Conservation (phyloP, 2,888 invertebrate species). For the Scrobipalpa atriplicella region DNA sequence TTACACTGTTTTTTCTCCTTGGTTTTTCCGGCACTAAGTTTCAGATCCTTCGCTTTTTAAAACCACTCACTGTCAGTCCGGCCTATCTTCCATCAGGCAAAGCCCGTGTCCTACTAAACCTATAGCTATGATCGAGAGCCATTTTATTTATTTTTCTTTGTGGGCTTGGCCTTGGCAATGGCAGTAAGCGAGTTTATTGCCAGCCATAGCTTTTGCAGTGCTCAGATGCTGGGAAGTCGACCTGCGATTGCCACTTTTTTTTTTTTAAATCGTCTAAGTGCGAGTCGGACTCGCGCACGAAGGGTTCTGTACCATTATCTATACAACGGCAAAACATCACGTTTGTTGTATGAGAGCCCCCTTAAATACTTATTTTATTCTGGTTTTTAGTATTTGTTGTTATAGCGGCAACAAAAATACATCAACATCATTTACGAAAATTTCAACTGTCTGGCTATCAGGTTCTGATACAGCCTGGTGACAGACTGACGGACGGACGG, state of each 20-base stretch:
- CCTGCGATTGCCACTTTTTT: neutral
- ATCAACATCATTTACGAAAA: no score
- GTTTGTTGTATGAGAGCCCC: no score
- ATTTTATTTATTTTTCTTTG: conserved; percentile 23
- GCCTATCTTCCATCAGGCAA: neutral
- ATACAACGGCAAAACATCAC: no score
- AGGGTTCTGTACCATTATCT: no score
- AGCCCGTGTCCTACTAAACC: conserved; percentile 23
- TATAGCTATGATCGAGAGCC: conserved; percentile 8
- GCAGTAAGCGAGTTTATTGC: conserved; percentile 12
- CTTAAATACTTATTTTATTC: no score
- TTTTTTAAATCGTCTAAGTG: no score
- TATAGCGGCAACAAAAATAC: no score
- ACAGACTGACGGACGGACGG: no score
- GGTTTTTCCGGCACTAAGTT: neutral
- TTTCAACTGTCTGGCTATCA: no score
- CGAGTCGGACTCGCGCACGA: no score
- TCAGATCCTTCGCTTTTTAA: neutral
- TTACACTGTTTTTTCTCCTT: neutral
- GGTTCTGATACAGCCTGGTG: no score
- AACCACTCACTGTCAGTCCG: neutral
- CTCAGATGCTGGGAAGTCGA: neutral
- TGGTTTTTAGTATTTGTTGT: no score
- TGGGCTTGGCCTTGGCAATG: conserved; percentile 21
- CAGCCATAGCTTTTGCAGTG: conserved; percentile 10